phyloP scores from a whole-genome alignment of 2,113 vertebrate species.

The Solea senegalensis region DNA sequence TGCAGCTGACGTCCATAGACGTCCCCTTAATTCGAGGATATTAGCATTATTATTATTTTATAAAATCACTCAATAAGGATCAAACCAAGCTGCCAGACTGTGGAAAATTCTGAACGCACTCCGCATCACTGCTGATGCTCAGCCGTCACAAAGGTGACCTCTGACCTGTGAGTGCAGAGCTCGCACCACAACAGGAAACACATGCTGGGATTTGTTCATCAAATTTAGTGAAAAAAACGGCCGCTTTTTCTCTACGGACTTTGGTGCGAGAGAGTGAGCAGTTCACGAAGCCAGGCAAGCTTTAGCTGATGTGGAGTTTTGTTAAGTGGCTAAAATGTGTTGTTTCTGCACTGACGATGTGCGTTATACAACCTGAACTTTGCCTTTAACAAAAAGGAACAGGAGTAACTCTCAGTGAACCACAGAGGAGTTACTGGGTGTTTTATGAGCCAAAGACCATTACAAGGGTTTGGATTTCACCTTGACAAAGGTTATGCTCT shows the following conservation, averaged over 20 bases:
- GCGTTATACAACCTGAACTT: background rate
- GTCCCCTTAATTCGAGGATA: no score
- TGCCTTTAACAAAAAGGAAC: background rate
- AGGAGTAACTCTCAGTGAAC: background rate
- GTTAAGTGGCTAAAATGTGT: no score
- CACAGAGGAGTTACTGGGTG: background rate
- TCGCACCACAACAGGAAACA: slow-evolving; percentile 10
- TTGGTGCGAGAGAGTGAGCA: no score
- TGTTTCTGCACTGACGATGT: no score
- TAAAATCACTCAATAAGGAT: no score
- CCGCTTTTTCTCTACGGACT: no score
- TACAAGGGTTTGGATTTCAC: slow-evolving; percentile 47
- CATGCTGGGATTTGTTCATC: background rate
- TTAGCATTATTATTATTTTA: no score
- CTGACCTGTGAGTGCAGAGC: background rate
- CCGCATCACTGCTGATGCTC: no score
- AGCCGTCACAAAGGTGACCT: background rate
- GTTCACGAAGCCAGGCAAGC: no score
- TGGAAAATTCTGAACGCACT: no score
- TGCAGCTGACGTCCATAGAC: background rate
- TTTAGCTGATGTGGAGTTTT: no score
- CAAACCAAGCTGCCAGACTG: no score
- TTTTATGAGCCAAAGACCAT: slow-evolving; percentile 36
- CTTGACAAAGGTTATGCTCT: slow-evolving; percentile 44
- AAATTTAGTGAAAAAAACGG: background rate